Evolutionary conservation across 2,797 vertebrate genomes (phyloP).

Genomic region (Peromyscus aztecus): DNA sequence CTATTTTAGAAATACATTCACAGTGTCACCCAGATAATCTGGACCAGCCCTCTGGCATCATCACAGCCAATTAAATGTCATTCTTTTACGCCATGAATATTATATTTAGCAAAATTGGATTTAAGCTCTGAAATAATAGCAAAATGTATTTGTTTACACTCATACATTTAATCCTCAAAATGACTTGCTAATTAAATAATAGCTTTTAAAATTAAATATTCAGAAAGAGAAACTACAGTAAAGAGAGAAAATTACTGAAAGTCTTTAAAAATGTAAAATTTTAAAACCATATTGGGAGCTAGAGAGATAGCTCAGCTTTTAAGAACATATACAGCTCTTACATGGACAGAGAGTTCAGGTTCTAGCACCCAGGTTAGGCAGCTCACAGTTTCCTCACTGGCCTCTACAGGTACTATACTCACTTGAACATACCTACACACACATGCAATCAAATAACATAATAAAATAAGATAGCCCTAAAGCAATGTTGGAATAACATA

Average conservation of each 20-base stretch:
- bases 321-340: not conserved
- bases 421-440: not conserved
- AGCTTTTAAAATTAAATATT: not conserved
- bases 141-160: not conserved
- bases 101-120: not conserved
- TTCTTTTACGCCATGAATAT: not conserved
- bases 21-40: not conserved
- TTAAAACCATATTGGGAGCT: not conserved
- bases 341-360: not conserved
- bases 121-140: not conserved
- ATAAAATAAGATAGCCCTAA: not conserved
- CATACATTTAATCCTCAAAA: not conserved
- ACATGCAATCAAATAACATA: too few relatives aligned
- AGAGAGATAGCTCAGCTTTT: not conserved
- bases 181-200: not conserved
- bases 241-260: constrained; percentile 1
- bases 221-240: not conserved
- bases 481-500: not conserved
- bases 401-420: not conserved
- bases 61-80: not conserved
- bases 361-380: too few relatives aligned
- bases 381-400: not conserved
- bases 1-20: not conserved
- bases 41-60: not conserved
- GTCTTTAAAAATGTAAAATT: not conserved